These are phyloP conservation scores for Sternotherus odoratus DNA, from an alignment of 2,797 vertebrate species.

Conservation along the genomic window DNA sequence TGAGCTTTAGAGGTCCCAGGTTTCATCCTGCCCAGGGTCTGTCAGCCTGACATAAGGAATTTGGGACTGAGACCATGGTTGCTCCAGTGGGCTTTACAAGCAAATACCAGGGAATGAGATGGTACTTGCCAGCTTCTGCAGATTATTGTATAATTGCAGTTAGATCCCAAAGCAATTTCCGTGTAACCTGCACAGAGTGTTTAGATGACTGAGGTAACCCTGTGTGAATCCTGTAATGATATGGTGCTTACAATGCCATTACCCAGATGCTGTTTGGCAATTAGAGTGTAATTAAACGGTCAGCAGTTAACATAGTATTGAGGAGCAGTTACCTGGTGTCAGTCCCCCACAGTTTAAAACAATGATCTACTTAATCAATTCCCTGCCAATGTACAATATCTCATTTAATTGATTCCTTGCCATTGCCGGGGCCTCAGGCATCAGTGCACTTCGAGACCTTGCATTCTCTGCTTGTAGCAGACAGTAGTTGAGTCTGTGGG, in stretches of 20 bases:
- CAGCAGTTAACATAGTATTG: not conserved
- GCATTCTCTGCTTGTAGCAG: not conserved
- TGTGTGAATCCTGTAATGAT: accelerated
- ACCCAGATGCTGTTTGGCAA: not conserved
- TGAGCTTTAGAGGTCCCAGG: too few relatives aligned
- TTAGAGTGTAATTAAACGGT: not conserved
- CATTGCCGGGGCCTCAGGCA: not conserved
- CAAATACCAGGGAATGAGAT: accelerated
- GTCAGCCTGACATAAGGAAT: accelerated
- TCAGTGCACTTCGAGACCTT: not conserved
- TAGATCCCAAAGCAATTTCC: not conserved
- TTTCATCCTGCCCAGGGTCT: too few relatives aligned
- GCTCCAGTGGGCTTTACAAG: not conserved
- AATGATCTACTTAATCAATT: not conserved
- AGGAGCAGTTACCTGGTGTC: not conserved
- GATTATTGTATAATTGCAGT: not conserved
- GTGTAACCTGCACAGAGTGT: not conserved
- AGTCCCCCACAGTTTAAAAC: not conserved
- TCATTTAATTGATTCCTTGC: not conserved
- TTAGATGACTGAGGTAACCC: constrained; percentile 1
- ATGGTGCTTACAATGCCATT: accelerated
- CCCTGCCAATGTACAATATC: not conserved
- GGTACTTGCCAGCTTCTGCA: accelerated
- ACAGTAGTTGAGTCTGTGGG: not conserved
- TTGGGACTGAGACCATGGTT: accelerated